These are phyloP conservation scores for Anoplopoma fimbria DNA, from an alignment of 2,113 vertebrate genomes.

Conservation along the genomic window DNA sequence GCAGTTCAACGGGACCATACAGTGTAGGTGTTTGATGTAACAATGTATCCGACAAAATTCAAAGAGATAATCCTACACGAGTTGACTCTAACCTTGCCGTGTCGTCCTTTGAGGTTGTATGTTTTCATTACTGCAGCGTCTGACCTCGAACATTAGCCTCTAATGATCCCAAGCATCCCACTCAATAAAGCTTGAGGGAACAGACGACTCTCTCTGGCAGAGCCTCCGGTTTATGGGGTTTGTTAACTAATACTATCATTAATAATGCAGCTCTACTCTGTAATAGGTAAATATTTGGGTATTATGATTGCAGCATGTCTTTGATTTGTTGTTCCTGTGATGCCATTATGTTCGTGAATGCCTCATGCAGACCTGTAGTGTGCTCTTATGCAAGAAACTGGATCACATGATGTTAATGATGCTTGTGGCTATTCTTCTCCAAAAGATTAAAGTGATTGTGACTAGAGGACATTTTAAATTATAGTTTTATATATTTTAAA, in stretches of 20 bases:
- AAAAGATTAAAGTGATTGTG: not conserved
- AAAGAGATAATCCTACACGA: slow-evolving; percentile 15
- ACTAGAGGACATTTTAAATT: not conserved
- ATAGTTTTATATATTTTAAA: not conserved
- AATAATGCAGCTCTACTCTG: slow-evolving; percentile 53
- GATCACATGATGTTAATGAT: not conserved
- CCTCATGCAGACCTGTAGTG: not conserved
- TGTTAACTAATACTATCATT: slow-evolving; percentile 54
- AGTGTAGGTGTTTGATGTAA: slow-evolving; percentile 5
- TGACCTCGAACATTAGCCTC: slow-evolving; percentile 58
- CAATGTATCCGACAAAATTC: not conserved
- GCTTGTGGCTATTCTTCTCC: not conserved
- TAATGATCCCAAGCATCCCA: slow-evolving; percentile 62
- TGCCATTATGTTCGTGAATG: not conserved
- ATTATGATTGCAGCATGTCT: slow-evolving; percentile 8
- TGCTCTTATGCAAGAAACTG: slow-evolving; percentile 5
- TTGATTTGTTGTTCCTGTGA: not conserved
- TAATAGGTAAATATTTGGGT: slow-evolving; percentile 56
- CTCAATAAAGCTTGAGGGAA: slow-evolving; percentile 38
- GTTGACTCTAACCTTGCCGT: slow-evolving; percentile 3
- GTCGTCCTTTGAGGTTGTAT: slow-evolving; percentile 44
- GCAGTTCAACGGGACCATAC: not conserved
- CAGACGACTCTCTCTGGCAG: slow-evolving; percentile 34
- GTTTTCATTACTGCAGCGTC: slow-evolving; percentile 55
- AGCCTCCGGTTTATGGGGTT: slow-evolving; percentile 33